Evolutionary conservation across 2,113 vertebrate genomes (phyloP).

Genomic region (Grammomys surdaster): DNA sequence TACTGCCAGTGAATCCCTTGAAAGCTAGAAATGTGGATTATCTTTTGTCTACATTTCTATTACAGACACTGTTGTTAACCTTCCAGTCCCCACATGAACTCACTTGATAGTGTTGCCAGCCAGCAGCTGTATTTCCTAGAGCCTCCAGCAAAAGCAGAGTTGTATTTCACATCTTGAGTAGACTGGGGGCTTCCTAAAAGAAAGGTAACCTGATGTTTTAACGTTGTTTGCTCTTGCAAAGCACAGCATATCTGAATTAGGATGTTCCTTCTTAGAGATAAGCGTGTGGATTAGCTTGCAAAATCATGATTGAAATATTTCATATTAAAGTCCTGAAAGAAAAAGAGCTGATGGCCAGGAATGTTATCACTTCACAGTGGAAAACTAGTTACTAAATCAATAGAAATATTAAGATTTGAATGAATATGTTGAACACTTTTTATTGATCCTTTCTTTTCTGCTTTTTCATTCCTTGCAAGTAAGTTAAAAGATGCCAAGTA

Average conservation of each 20-base stretch:
- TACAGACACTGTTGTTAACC: slow-evolving; percentile 74
- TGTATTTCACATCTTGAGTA: slow-evolving; percentile 71
- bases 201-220: slow-evolving; percentile 62
- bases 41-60: slow-evolving; percentile 77
- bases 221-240: slow-evolving; percentile 65
- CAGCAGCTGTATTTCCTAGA: slow-evolving; percentile 67
- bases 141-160: slow-evolving; percentile 71
- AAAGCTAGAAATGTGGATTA: slow-evolving; percentile 73
- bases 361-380: slow-evolving; percentile 62
- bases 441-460: slow-evolving; percentile 60
- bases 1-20: slow-evolving; percentile 73
- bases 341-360: slow-evolving; percentile 17
- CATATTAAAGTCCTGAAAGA: slow-evolving; percentile 65
- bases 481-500: slow-evolving; percentile 61
- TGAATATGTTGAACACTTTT: slow-evolving; percentile 5
- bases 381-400: slow-evolving; percentile 77
- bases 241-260: slow-evolving; percentile 59
- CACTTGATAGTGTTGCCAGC: slow-evolving; percentile 73
- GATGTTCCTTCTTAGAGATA: slow-evolving; percentile 70
- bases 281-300: slow-evolving; percentile 71
- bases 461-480: slow-evolving; percentile 61
- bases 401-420: slow-evolving; percentile 71
- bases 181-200: slow-evolving; percentile 68
- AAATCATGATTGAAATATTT: slow-evolving; percentile 64
- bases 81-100: slow-evolving; percentile 75